phyloP scores from a whole-genome alignment of 2,797 vertebrate genomes.

The Atherinosoma microstoma region DNA sequence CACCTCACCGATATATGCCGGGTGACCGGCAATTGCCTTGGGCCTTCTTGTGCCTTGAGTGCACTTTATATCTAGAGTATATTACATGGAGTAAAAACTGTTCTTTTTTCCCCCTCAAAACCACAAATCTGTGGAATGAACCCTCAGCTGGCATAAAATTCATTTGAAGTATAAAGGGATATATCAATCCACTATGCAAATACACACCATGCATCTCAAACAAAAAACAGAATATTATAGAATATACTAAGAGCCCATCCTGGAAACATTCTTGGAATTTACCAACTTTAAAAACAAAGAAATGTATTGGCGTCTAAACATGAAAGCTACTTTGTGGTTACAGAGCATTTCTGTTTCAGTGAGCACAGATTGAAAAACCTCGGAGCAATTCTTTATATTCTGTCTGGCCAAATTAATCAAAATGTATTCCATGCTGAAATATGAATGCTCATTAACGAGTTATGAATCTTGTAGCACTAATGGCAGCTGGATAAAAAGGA shows the following conservation, averaged over 20 bases:
- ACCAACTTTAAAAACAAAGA: background rate
- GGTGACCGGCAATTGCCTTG: conserved; percentile 26
- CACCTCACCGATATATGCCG: conserved; percentile 32
- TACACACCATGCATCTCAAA: background rate
- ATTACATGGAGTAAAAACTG: conserved; percentile 7
- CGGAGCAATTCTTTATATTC: conserved; percentile 7
- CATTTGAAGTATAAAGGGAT: conserved; percentile 3
- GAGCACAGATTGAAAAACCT: conserved; percentile 12
- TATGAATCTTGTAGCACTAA: conserved; percentile 47
- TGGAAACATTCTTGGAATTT: background rate
- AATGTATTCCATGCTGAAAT: conserved; percentile 57
- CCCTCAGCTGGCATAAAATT: background rate
- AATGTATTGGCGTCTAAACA: conserved; percentile 1
- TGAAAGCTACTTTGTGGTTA: background rate
- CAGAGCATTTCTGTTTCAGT: background rate
- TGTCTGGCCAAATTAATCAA: conserved; percentile 28
- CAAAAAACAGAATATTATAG: background rate
- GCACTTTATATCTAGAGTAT: conserved; percentile 24
- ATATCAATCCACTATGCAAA: conserved; percentile 22
- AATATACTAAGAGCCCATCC: background rate
- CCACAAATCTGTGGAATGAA: conserved; percentile 16
- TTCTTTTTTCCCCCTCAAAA: background rate
- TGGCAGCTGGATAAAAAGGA: conserved; percentile 52
- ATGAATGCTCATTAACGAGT: conserved; percentile 68
- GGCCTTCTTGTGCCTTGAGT: conserved; percentile 25